Evolutionary conservation across 2,113 vertebrate genomes (phyloP), one percentile per base, ranked within the genome.

Genomic region (mouse (Mus musculus)): DNA sequence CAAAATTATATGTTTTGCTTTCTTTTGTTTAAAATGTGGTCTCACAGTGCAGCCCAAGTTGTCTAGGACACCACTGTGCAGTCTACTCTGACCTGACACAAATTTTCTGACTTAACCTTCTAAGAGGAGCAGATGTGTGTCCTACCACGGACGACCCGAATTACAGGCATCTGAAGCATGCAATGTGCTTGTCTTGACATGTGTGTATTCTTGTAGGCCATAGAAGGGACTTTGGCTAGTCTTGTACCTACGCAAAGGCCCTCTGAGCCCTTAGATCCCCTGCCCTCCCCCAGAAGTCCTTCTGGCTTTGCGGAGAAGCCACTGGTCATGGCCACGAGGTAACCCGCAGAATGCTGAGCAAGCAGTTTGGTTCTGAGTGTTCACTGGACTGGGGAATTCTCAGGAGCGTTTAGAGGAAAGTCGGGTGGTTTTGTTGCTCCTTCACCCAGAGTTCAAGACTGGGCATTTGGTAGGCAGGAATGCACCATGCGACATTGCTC

Each of bases 331-430:
- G 36, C 19, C 7, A 7, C 33, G 6, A 8, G 3, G 3, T n/a
- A 4, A 17, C 10, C 39, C 42, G 3, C 6, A 19, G 67, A 16
- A 49, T n/a, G 39, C 46, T 0, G 0, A 56, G 24, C 33, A 0
- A 12, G 52, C 49, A 54, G 5, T 22, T 78, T 36, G 33, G 82
- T 39, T 30, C 5, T 0, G 56, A 3, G 28, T 73, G 2, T 90
- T 61, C 13, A 0, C 2, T 12, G 54, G 19, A 77, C n/a, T 69
- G 49, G 54, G 77, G 86, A 78, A 26, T 61, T 33, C 81, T 73
- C 54, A 52, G 65, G 61, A 39, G 49, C 2, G 67, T 22, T 65
- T 39, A 39, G 75, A 52, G 89, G 49, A 49, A 72, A 89, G 61
- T 14, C 14, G 3, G 71, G 13, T 0, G 2, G 42, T 80, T 63